Evolutionary conservation across 2,113 vertebrate species (phyloP).

Genomic region (Ondatra zibethicus): DNA sequence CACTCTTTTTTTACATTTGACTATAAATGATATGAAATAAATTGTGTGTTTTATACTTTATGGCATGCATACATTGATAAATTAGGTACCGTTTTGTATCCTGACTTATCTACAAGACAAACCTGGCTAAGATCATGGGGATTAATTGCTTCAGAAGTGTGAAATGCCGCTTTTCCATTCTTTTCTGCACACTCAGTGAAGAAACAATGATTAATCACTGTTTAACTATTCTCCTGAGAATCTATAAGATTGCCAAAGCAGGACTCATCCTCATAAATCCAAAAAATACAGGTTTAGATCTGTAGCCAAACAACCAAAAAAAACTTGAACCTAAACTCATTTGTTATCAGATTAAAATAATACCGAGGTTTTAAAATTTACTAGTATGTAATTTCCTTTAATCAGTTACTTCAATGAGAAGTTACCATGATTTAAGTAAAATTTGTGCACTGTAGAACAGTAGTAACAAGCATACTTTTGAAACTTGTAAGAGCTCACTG

Average conservation of each 20-base stretch:
- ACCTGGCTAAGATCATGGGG: slow-evolving; percentile 99
- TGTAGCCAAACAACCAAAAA: slow-evolving; percentile 96
- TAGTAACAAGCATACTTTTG: slow-evolving; percentile 43
- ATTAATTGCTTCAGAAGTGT: slow-evolving; percentile 99
- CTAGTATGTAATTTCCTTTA: slow-evolving; percentile 83
- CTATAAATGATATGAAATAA: slow-evolving; percentile 99
- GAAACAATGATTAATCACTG: slow-evolving; percentile 99
- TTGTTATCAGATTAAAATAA: slow-evolving; percentile 99
- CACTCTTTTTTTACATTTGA: slow-evolving; percentile 98
- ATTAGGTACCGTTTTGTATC: slow-evolving; percentile 99
- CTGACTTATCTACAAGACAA: slow-evolving; percentile 99
- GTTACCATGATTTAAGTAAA: slow-evolving; percentile 78
- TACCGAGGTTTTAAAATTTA: slow-evolving; percentile 93
- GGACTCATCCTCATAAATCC: slow-evolving; percentile 99
- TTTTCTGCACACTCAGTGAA: slow-evolving; percentile 96
- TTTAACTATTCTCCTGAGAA: slow-evolving; percentile 99
- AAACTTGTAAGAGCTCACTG: slow-evolving; percentile 44
- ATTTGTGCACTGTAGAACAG: slow-evolving; percentile 53
- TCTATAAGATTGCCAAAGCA: slow-evolving; percentile 97
- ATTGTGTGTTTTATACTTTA: slow-evolving; percentile 99
- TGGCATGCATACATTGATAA: slow-evolving; percentile 99
- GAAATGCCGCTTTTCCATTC: slow-evolving; percentile 98
- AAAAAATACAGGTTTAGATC: slow-evolving; percentile 95
- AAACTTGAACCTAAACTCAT: slow-evolving; percentile 97
- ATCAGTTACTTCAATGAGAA: slow-evolving; percentile 80